Evolutionary conservation across 2,888 invertebrate genomes (phyloP).

Genomic region (Acanthosoma haemorrhoidale): DNA sequence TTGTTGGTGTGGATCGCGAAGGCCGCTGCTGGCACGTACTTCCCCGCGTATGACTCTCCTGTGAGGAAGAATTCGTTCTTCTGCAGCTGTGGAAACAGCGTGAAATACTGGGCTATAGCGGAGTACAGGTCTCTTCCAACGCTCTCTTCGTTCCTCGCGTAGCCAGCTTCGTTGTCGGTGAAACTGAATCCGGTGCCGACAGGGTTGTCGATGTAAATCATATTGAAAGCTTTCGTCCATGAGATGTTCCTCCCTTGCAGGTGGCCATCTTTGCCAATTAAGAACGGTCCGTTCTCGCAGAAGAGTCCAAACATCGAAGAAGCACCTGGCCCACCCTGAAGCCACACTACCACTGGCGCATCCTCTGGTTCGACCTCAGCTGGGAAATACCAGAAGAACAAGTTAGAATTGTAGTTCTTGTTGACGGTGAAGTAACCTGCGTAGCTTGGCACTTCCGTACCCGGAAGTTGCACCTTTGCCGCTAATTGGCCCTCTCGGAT

Average conservation of each 20-base stretch:
- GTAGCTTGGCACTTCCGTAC: conserved; percentile 51
- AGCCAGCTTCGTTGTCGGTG: conserved; percentile 68
- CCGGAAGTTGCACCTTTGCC: conserved; percentile 32
- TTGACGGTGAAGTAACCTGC: conserved; percentile 61
- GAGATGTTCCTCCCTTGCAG: background rate
- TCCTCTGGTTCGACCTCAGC: conserved; percentile 47
- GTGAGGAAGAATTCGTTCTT: conserved; percentile 74
- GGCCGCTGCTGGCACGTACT: conserved; percentile 69
- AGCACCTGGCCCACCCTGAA: conserved; percentile 81
- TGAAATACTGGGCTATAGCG: conserved; percentile 73
- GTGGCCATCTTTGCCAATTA: background rate
- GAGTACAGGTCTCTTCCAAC: conserved; percentile 74
- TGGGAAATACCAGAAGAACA: conserved; percentile 53
- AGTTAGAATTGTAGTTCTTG: conserved; percentile 49
- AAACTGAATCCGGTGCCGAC: conserved; percentile 90
- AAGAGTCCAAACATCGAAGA: conserved; percentile 74
- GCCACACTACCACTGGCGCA: conserved; percentile 68
- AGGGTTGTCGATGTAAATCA: conserved; percentile 88
- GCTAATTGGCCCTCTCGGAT: conserved; percentile 57
- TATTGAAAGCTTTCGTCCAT: conserved; percentile 74
- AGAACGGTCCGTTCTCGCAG: conserved; percentile 72
- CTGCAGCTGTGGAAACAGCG: conserved; percentile 69
- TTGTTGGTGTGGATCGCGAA: conserved; percentile 66
- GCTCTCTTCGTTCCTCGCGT: conserved; percentile 68
- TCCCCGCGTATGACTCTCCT: conserved; percentile 85